Evolutionary conservation across 2,113 vertebrate species (phyloP).

Genomic region (Gymnobelideus leadbeateri): DNA sequence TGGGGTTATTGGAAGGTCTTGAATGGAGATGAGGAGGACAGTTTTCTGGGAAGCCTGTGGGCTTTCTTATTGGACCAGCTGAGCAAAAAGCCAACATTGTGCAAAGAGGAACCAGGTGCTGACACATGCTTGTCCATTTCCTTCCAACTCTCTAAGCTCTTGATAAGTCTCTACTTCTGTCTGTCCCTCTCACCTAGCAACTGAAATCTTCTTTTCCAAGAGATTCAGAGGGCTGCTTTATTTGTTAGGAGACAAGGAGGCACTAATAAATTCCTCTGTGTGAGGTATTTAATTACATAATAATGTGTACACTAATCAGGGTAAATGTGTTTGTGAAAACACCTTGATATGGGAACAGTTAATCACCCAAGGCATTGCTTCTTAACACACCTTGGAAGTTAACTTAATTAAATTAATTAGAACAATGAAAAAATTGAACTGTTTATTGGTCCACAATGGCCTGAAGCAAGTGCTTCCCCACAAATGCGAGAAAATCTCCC

Average conservation of each 20-base stretch:
- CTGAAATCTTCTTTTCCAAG: slow-evolving; percentile 81
- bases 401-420: slow-evolving; percentile 92
- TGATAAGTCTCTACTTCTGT: slow-evolving; percentile 59
- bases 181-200: slow-evolving; percentile 78
- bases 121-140: neutral
- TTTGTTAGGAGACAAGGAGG: slow-evolving; percentile 88
- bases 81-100: neutral
- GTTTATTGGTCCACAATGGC: slow-evolving; percentile 89
- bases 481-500: slow-evolving; percentile 81
- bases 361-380: slow-evolving; percentile 91
- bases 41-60: neutral
- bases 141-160: slow-evolving; percentile 51
- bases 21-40: neutral
- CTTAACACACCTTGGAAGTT: slow-evolving; percentile 91
- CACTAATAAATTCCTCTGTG: slow-evolving; percentile 91
- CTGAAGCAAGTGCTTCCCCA: slow-evolving; percentile 80
- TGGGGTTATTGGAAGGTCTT: neutral
- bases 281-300: slow-evolving; percentile 91
- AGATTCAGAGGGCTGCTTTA: slow-evolving; percentile 87
- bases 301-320: slow-evolving; percentile 92
- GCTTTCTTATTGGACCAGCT: neutral
- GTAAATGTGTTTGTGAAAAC: slow-evolving; percentile 92
- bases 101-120: neutral
- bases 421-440: slow-evolving; percentile 89
- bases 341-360: slow-evolving; percentile 91